A percentile compares a stretch with the other conserved stretches of the same genome.
Evolutionary conservation across 2,113 vertebrate genomes (phyloP).

Genomic region (Hiodon tergisus): DNA sequence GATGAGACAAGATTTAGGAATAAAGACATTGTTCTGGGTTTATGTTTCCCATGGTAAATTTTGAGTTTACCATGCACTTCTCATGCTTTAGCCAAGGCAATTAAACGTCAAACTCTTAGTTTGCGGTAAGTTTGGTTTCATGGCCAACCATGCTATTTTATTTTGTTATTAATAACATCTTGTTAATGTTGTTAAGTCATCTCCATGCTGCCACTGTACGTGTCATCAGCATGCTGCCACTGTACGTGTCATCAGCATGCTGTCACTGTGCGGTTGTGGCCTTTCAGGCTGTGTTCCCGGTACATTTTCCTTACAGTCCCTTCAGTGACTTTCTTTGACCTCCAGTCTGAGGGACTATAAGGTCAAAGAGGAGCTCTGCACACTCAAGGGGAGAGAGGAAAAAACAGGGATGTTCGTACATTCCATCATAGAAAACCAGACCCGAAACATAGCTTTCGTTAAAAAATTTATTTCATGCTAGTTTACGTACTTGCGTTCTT

Average conservation of each 20-base stretch:
- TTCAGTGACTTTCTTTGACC: slow-evolving; percentile 27
- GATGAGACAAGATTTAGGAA: background rate
- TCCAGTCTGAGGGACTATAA: slow-evolving; percentile 25
- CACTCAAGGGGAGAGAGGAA: slow-evolving; percentile 23
- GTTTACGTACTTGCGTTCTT: slow-evolving; percentile 38
- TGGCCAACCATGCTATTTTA: slow-evolving; percentile 1
- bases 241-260: slow-evolving; percentile 1
- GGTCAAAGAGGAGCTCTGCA: slow-evolving; percentile 35
- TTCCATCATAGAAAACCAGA: slow-evolving; percentile 29
- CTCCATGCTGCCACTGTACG: slow-evolving; percentile 38
- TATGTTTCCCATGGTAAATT: slow-evolving; percentile 28
- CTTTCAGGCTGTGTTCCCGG: background rate
- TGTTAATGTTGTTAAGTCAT: slow-evolving; percentile 23
- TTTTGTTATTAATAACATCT: background rate
- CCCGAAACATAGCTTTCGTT: slow-evolving; percentile 48
- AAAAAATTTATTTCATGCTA: slow-evolving; percentile 94
- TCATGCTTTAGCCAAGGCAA: slow-evolving; percentile 29
- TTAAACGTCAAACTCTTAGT: background rate
- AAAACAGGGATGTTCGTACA: slow-evolving; percentile 15
- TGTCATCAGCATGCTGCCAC: slow-evolving; percentile 36
- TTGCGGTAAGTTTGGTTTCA: background rate
- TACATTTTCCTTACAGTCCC: slow-evolving; percentile 18
- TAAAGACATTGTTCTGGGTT: background rate
- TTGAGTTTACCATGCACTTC: slow-evolving; percentile 34
- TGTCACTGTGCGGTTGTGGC: no score